These are phyloP conservation scores for Malurus leucopterus DNA, from an alignment of 2,797 vertebrate species.

Conservation along the genomic window DNA sequence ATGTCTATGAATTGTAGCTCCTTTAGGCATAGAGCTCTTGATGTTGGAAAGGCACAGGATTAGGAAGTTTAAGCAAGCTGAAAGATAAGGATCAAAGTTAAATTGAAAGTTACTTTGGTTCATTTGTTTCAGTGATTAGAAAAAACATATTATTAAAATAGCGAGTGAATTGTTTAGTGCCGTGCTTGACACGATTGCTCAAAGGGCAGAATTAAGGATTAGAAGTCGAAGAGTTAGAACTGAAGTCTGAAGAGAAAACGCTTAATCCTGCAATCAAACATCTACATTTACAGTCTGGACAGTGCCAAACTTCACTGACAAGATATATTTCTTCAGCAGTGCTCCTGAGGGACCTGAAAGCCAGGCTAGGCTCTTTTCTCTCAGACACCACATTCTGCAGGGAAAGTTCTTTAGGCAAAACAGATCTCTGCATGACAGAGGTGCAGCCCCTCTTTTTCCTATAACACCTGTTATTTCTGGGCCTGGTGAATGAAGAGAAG, in stretches of 20 bases:
- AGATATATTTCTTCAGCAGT: not conserved
- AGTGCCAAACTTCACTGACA: not conserved
- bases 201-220: not conserved
- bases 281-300: not conserved
- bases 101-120: not conserved
- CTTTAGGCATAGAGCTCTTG: not conserved
- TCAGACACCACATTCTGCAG: not conserved
- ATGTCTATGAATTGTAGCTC: not conserved
- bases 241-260: not conserved
- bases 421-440: not conserved
- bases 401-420: not conserved
- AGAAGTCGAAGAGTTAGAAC: not conserved
- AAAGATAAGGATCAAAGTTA: constrained; percentile 39
- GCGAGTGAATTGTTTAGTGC: not conserved
- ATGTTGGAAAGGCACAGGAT: constrained; percentile 2
- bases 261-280: not conserved
- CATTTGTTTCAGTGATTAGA: constrained; percentile 41
- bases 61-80: constrained; percentile 23
- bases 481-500: not conserved
- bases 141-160: constrained; percentile 10
- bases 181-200: not conserved
- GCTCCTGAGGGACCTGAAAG: not conserved
- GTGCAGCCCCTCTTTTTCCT: not conserved
- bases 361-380: not conserved
- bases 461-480: not conserved